Evolutionary conservation across 2,888 invertebrate species (phyloP).

Genomic region (Teinopalpus imperialis): DNA sequence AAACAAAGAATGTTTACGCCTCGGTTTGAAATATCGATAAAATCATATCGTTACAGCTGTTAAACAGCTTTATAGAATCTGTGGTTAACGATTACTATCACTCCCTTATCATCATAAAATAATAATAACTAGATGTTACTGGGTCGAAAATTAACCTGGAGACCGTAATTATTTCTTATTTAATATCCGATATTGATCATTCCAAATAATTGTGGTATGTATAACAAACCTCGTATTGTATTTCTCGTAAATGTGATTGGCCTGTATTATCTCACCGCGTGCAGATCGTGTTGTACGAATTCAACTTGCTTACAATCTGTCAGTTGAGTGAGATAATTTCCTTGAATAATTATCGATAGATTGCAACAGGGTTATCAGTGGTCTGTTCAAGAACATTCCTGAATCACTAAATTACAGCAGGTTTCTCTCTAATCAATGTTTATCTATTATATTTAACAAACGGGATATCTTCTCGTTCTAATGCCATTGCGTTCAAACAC

Average conservation of each 20-base stretch:
- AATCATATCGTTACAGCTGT: too few species aligned
- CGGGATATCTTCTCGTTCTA: too few species aligned
- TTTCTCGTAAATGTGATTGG: constrained; percentile 2
- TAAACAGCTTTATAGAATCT: too few species aligned
- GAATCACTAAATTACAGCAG: constrained; percentile 5
- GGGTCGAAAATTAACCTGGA: too few species aligned
- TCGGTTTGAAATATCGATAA: too few species aligned
- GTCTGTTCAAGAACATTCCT: constrained; percentile 13
- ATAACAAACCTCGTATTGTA: constrained; percentile 3
- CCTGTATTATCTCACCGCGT: constrained; percentile 5
- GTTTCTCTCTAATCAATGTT: constrained; percentile 3
- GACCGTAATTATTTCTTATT: too few species aligned
- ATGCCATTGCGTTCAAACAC: too few species aligned
- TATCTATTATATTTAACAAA: constrained; percentile 1
- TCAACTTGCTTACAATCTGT: constrained; percentile 23
- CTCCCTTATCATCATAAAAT: too few species aligned
- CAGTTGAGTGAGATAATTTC: constrained; percentile 22
- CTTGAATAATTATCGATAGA: constrained; percentile 20
- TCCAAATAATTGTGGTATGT: neutral
- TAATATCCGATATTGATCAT: too few species aligned
- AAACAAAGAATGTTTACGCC: too few species aligned
- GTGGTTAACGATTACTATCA: too few species aligned
- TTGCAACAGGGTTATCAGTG: constrained; percentile 13
- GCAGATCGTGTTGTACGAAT: constrained; percentile 14
- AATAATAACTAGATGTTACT: too few species aligned